Percentiles rank a stretch among this genome's conserved stretches.
Conservation (phyloP, 2,888 invertebrate genomes). For the Bursaphelenchus okinawaensis region DNA sequence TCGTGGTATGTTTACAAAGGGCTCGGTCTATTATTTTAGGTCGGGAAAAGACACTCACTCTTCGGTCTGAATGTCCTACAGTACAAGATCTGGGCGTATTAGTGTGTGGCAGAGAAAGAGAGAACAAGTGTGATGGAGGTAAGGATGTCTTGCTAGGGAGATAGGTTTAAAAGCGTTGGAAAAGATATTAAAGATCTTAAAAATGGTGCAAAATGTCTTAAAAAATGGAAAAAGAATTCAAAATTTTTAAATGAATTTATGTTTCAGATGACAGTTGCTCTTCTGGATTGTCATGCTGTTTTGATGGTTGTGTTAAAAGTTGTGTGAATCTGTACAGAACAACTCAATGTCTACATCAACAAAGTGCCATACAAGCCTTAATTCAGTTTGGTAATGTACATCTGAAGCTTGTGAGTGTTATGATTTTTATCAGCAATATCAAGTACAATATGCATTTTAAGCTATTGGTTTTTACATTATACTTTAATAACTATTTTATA, state of each 20-base stretch:
- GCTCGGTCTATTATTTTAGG: neutral
- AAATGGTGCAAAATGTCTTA: too few species aligned
- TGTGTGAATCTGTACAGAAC: conserved; percentile 19
- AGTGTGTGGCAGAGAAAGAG: conserved; percentile 17
- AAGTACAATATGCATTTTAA: too few species aligned
- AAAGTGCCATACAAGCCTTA: conserved; percentile 14
- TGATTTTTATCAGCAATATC: too few species aligned
- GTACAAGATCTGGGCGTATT: conserved; percentile 22
- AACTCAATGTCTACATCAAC: conserved; percentile 22
- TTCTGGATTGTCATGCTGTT: conserved; percentile 15
- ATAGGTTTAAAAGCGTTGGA: neutral
- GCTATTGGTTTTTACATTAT: too few species aligned
- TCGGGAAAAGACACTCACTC: neutral
- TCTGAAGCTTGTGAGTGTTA: neutral
- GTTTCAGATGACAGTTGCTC: neutral
- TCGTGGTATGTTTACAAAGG: neutral
- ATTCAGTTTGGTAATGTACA: neutral
- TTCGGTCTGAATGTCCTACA: conserved; percentile 16
- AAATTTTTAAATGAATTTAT: too few species aligned
- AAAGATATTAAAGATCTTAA: too few species aligned
- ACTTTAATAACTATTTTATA: too few species aligned
- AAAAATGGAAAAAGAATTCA: too few species aligned
- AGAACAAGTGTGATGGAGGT: conserved; percentile 22
- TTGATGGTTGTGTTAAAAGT: conserved; percentile 24
- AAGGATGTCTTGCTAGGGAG: neutral